Base-by-base conservation (phyloP, 2,113 vertebrate species). In the Xenopus tropicalis region DNA sequence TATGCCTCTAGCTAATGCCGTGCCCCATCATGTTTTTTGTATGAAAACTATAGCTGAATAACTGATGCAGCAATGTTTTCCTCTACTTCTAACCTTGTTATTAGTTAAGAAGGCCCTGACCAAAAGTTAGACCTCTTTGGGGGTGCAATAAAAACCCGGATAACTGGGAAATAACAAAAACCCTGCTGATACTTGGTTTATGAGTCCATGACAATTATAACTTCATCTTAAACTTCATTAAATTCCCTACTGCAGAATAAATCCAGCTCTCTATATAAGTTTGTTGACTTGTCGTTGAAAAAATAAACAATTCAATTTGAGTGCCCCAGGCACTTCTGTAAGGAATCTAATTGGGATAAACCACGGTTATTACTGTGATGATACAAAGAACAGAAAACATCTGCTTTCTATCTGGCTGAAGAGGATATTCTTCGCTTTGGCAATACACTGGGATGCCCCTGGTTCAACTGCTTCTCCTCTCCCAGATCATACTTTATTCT, bases 321-420 rank as follows among this genome's bases (percentile, higher is more conserved):
- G 23, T 3, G 4, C 11, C 21, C 23, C 21, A 24, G 21, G 58
- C 58, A 14, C 21, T 11, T 61, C 5, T 58, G 10, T 8, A 12
- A 61, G 23, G 23, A 25, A 24, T 21, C 21, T n/a, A 43, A 14
- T 54, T 61, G 23, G 48, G 71, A 51, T 24, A 37, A 46, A 25
- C 3, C 46, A 51, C 65, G 44, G 54, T 56, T 65, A 57, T 57
- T 65, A 72, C 17, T 56, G 37, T 16, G 54, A 59, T 29, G 51
- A 20, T 48, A 73, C 71, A 73, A 73, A 73, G 56, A 37, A 46
- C 71, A 73, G 71, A 66, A 16, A 64, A 11, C n/a, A 17, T 59
- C 63, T 74, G 71, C 8, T 29, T 65, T 61, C 24, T 61, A 54
- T 74, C 52, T 67, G 11, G 29, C 19, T 66, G 37, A 44, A 24